phyloP scores from a whole-genome alignment of 1,140 invertebrate genomes.

The Conus betulinus region DNA sequence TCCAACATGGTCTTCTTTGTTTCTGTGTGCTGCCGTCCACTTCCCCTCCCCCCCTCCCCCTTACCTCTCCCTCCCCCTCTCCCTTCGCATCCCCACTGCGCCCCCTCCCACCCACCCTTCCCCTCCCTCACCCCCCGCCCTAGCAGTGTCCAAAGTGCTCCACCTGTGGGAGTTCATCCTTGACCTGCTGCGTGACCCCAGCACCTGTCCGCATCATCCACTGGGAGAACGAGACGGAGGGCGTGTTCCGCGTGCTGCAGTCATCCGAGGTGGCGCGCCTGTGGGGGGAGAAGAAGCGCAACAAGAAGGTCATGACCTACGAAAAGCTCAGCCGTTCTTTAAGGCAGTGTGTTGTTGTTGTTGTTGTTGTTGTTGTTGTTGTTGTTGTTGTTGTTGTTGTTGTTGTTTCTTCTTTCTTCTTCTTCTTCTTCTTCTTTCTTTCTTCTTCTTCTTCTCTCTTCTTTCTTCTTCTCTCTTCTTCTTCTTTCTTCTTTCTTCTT shows the following conservation, averaged over 20 bases:
- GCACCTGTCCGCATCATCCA: constrained; percentile 77
- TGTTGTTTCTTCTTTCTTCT: too few species aligned
- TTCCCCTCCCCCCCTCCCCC: too few species aligned
- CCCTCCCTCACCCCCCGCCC: not conserved
- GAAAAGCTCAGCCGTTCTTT: constrained; percentile 95
- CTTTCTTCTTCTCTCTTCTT: too few species aligned
- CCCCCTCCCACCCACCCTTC: not conserved
- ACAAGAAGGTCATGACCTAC: constrained; percentile 94
- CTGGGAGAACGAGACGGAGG: constrained; percentile 91
- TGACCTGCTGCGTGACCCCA: constrained; percentile 64
- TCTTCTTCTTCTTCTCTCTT: too few species aligned
- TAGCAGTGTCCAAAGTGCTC: constrained; percentile 66
- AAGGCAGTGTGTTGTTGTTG: constrained; percentile 79
- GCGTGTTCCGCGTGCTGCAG: constrained; percentile 91
- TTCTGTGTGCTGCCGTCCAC: not conserved
- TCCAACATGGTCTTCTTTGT: not conserved
- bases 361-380: too few species aligned
- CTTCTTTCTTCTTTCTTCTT: too few species aligned
- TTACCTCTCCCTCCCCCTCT: too few species aligned
- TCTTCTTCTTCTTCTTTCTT: too few species aligned
- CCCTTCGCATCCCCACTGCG: not conserved
- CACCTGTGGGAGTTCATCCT: constrained; percentile 74
- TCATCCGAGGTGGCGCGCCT: constrained; percentile 91
- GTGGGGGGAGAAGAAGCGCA: constrained; percentile 88
- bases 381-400: too few species aligned